Evolutionary conservation across 1,140 invertebrate genomes (phyloP), one percentile per base, ranked within the genome.

Genomic region (Drosophila simulans): DNA sequence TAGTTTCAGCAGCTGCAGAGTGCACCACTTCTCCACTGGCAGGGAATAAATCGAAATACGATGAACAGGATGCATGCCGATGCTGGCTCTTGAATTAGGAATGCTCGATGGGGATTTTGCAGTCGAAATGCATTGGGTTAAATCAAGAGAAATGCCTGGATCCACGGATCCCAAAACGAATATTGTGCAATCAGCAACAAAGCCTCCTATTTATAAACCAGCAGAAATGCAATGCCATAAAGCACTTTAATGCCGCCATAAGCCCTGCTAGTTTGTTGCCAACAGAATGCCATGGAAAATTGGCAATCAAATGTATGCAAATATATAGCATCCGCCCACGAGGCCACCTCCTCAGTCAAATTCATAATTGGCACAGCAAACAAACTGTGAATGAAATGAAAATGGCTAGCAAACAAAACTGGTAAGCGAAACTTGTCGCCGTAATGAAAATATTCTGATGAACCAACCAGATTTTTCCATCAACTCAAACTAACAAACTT

Each of bases 301-400:
- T 68, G 48, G 49, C 64, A 69, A 46, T 46, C 31, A 68, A 68
- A 54, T 68, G 49, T 15, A 37, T 54, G 49, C 42, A 46, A 42
- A 66, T 48, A 39, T 35, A 15, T 8, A 15, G 5, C 37, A 17
- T 39, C n/a, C 1, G 10, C 22, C 22, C 11, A 27, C 48, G 20
- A 22, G 20, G 27, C 17, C 10, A 0, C 42, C 13, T 20, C 13
- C 34, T 20, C 42, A 10, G 15, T 22, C 11, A 11, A 22, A 37
- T 46, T 22, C 27, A 49, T 55, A 69, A 70, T 70, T 70, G 51
- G 66, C 42, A 70, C 35, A 12, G 42, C 51, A 70, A 70, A 70
- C 66, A 40, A 27, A 65, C 35, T 39, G 58, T 25, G n/a, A 34
- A 52, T 49, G 60, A 17, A 34, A 52, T 49, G 60, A 17, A 25